Conservation (phyloP, 2,113 vertebrate species). For the Vimba vimba region DNA sequence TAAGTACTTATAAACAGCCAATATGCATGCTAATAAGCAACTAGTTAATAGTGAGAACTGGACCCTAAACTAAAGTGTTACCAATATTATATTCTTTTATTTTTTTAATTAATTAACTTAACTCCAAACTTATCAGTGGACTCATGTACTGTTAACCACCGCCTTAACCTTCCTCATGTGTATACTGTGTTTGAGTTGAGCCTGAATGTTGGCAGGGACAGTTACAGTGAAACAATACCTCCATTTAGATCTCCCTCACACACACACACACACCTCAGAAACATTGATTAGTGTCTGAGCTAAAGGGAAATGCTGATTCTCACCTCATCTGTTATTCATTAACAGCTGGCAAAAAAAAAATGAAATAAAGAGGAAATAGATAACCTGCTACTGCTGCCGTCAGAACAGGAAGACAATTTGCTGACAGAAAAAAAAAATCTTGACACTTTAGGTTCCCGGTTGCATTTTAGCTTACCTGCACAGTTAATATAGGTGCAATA, state of each 20-base stretch:
- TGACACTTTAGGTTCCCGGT: conserved; percentile 68
- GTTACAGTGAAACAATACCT: conserved; percentile 67
- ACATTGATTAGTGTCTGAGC: conserved; percentile 67
- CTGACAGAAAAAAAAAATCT: conserved; percentile 71
- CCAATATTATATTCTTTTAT: no score
- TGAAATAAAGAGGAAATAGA: conserved; percentile 71
- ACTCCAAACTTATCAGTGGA: background rate
- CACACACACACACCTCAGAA: conserved; percentile 53
- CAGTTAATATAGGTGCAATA: conserved; percentile 65
- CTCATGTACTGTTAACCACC: background rate
- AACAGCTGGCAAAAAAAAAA: conserved; percentile 68
- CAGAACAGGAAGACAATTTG: conserved; percentile 68
- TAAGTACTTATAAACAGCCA: no score
- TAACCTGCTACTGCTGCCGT: conserved; percentile 74
- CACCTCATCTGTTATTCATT: conserved; percentile 73
- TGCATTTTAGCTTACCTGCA: conserved; percentile 57
- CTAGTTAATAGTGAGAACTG: no score
- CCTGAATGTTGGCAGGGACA: background rate
- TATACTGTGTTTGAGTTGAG: background rate
- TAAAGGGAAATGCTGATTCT: conserved; percentile 76
- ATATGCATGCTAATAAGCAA: no score
- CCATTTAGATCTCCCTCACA: conserved; percentile 61
- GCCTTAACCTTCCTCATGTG: background rate
- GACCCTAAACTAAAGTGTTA: no score
- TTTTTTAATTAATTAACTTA: no score